These are phyloP conservation scores for Chorisops tibialis DNA, from an alignment of 2,888 invertebrate species.

Conservation along the genomic window DNA sequence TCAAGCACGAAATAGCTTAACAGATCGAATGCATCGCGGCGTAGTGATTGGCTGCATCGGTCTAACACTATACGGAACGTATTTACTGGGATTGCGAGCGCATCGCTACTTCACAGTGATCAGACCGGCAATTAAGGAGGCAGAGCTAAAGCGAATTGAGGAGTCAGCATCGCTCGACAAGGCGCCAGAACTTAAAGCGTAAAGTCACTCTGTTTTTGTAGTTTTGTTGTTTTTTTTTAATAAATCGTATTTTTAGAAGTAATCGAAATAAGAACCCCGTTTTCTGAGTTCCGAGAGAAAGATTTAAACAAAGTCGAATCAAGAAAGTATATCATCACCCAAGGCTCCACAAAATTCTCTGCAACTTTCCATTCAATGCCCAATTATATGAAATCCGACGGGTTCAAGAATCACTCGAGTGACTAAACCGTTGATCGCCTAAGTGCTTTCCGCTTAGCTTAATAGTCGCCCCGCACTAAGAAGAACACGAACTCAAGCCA, in stretches of 20 bases:
- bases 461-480: too few relatives aligned
- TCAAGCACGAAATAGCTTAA: conserved; percentile 44
- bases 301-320: too few relatives aligned
- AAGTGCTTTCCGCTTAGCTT: too few relatives aligned
- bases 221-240: background rate
- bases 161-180: conserved; percentile 45
- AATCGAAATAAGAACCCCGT: too few relatives aligned
- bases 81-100: conserved; percentile 52
- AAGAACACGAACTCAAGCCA: too few relatives aligned
- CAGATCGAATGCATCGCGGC: conserved; percentile 57
- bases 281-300: too few relatives aligned
- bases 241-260: background rate
- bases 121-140: conserved; percentile 51
- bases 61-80: conserved; percentile 55
- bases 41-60: conserved; percentile 57
- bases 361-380: too few relatives aligned
- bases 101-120: conserved; percentile 55
- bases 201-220: background rate
- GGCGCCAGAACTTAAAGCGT: conserved; percentile 45
- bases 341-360: too few relatives aligned
- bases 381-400: too few relatives aligned
- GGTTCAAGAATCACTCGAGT: too few relatives aligned
- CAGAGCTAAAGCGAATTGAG: conserved; percentile 52
- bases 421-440: too few relatives aligned
- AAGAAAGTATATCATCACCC: too few relatives aligned